phyloP scores from a whole-genome alignment of 1,140 invertebrate species.

The Diprion similis region DNA sequence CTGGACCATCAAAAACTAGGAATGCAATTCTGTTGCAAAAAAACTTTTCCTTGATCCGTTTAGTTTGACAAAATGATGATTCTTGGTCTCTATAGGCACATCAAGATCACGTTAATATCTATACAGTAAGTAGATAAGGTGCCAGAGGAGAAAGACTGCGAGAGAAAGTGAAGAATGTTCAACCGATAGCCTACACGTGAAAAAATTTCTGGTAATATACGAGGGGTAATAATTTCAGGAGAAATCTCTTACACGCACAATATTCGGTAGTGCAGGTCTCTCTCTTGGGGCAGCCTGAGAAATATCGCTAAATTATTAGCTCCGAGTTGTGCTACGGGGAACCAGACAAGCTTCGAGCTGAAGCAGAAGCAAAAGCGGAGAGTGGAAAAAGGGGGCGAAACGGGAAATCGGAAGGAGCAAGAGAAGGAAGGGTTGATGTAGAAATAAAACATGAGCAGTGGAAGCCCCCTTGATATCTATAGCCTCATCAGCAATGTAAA shows the following conservation, averaged over 20 bases:
- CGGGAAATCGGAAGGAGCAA: background rate
- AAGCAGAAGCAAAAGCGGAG: background rate
- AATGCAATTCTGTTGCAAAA: no score
- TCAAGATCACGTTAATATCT: no score
- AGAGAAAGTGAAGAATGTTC: no score
- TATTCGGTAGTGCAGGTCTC: background rate
- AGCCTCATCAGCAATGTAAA: constrained; percentile 5
- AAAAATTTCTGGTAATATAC: background rate
- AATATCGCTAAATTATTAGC: constrained; percentile 2
- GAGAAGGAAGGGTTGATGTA: background rate
- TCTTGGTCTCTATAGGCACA: no score
- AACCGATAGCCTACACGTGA: no score
- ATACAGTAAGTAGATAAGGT: no score
- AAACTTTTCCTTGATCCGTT: no score
- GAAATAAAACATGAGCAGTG: constrained; percentile 7
- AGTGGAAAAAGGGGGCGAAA: background rate
- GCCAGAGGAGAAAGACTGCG: no score
- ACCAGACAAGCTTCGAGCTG: background rate
- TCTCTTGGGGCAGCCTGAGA: constrained; percentile 1
- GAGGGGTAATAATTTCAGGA: background rate
- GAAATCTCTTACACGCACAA: background rate
- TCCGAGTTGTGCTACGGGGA: background rate
- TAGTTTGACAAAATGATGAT: no score
- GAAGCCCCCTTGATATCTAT: constrained; percentile 2
- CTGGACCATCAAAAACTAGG: no score